phyloP scores from a whole-genome alignment of 2,113 vertebrate species.

The Zosterops lateralis region DNA sequence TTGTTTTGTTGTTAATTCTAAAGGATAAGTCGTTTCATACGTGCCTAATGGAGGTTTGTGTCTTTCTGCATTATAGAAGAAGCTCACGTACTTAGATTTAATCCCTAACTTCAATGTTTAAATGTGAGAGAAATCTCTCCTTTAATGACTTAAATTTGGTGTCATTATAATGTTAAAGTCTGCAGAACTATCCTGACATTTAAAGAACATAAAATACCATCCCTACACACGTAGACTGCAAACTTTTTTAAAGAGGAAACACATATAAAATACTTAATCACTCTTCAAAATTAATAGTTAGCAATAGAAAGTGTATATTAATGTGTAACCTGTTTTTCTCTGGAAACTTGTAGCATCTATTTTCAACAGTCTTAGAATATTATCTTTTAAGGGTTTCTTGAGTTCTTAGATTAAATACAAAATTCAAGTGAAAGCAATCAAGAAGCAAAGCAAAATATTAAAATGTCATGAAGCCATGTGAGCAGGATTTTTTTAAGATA shows the following conservation, averaged over 20 bases:
- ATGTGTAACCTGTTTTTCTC: not conserved
- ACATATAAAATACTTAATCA: not conserved
- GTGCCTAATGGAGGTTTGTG: not conserved
- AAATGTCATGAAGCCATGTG: not conserved
- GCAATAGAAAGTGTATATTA: not conserved
- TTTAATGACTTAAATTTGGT: not conserved
- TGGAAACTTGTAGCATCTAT: not conserved
- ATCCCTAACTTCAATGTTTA: not conserved
- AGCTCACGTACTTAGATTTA: not conserved
- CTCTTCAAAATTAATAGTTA: not conserved
- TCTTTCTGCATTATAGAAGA: not conserved
- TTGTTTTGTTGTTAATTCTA: not conserved
- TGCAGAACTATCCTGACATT: not conserved
- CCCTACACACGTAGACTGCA: not conserved
- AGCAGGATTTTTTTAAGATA: slow-evolving; percentile 35
- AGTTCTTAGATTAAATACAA: slow-evolving; percentile 4
- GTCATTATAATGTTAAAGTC: not conserved
- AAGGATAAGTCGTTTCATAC: not conserved
- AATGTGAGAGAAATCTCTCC: not conserved
- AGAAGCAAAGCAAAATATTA: slow-evolving; percentile 14
- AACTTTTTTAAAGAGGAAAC: not conserved
- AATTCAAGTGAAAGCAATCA: slow-evolving; percentile 11
- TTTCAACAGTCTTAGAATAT: not conserved
- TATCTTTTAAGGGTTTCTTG: not conserved
- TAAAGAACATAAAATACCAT: slow-evolving; percentile 10